Percentiles rank a stretch among this genome's conserved stretches.
phyloP scores from a whole-genome alignment of 1,140 invertebrate genomes.

The Neuroterus valhalla region DNA sequence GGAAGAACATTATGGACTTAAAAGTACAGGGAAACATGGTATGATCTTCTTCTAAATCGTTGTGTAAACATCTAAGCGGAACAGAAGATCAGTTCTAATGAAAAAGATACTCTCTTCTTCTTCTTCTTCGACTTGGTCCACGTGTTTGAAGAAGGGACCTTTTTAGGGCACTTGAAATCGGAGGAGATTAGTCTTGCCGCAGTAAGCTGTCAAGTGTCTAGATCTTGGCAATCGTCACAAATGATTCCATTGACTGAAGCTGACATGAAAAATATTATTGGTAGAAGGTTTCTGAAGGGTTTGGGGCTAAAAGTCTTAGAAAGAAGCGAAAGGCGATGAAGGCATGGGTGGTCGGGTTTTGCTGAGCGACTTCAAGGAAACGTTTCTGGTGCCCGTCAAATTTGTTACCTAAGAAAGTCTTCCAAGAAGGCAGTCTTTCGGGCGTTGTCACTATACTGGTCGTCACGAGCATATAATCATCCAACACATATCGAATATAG shows the following conservation, averaged over 20 bases:
- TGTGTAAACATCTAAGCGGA: too few species aligned
- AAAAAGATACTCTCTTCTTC: background rate
- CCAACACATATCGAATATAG: slow-evolving; percentile 58
- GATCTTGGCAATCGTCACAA: slow-evolving; percentile 22
- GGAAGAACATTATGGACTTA: too few species aligned
- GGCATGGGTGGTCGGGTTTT: slow-evolving; percentile 27
- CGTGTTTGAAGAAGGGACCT: background rate
- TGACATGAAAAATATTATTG: slow-evolving; percentile 29
- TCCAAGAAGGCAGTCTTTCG: slow-evolving; percentile 42
- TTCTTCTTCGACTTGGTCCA: background rate
- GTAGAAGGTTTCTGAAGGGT: slow-evolving; percentile 16
- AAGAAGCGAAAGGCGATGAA: slow-evolving; percentile 19
- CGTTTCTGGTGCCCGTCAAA: slow-evolving; percentile 25
- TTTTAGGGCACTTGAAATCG: slow-evolving; percentile 1
- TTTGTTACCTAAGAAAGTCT: slow-evolving; percentile 31
- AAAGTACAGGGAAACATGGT: too few species aligned
- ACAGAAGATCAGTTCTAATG: too few species aligned
- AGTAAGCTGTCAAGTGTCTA: background rate
- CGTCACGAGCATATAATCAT: slow-evolving; percentile 56
- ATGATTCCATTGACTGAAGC: slow-evolving; percentile 17
- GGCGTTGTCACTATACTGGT: slow-evolving; percentile 54
- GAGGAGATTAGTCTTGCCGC: background rate
- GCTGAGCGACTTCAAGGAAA: slow-evolving; percentile 25
- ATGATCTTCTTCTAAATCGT: too few species aligned
- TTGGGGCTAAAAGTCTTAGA: slow-evolving; percentile 9